phyloP scores from a whole-genome alignment of 2,797 vertebrate species.

The Epinephelus awoara region DNA sequence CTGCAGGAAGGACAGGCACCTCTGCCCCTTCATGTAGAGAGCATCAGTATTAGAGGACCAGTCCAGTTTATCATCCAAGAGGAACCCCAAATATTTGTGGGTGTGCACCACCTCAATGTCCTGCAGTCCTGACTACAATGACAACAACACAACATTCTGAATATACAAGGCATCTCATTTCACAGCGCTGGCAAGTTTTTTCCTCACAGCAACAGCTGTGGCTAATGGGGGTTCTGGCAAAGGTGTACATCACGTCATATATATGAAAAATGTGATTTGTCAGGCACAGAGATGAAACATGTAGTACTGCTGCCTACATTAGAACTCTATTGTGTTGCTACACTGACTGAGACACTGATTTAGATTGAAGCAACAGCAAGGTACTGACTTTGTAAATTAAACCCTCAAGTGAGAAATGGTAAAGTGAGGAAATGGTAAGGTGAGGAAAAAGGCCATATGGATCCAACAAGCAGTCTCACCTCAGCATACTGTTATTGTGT shows the following conservation, averaged over 20 bases:
- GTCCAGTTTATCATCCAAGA: too few relatives aligned
- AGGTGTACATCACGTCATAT: background rate
- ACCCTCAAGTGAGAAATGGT: background rate
- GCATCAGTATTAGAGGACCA: too few relatives aligned
- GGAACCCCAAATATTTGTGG: too few relatives aligned
- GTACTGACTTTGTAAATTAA: constrained; percentile 6
- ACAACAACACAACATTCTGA: background rate
- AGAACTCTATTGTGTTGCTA: too few relatives aligned
- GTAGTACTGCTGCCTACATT: too few relatives aligned
- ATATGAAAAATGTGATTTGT: background rate
- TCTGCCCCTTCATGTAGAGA: too few relatives aligned
- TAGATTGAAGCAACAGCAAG: background rate
- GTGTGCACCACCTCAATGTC: too few relatives aligned
- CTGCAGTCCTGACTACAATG: background rate
- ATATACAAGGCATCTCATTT: background rate
- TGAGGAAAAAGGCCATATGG: background rate
- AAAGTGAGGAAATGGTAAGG: background rate
- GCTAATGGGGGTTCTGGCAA: background rate
- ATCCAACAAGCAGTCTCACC: constrained; percentile 19
- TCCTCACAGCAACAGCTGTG: background rate
- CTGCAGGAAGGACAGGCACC: too few relatives aligned
- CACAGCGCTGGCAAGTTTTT: background rate
- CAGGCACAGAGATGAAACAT: background rate
- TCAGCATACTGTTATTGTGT: constrained; percentile 30
- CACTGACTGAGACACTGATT: background rate